Conservation (phyloP, 2,113 vertebrate species). For the Phrynosoma blainvillii region DNA sequence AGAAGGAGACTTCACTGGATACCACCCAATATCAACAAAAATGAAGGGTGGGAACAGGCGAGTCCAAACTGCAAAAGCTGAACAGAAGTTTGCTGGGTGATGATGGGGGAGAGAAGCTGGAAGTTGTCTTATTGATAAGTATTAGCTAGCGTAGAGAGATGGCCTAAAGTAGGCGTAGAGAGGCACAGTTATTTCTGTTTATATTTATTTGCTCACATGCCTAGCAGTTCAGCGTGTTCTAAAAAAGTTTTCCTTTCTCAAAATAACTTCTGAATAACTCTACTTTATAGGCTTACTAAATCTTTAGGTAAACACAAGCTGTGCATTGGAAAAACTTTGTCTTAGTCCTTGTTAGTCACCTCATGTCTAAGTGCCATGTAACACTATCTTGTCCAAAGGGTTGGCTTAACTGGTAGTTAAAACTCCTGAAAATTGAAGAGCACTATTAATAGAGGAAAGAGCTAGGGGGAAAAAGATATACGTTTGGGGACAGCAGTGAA, state of each 20-base stretch:
- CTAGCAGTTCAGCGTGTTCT: background rate
- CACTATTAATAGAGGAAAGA: background rate
- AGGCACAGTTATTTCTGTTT: background rate
- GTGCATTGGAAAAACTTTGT: background rate
- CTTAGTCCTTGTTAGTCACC: background rate
- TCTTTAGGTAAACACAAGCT: background rate
- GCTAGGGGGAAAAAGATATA: background rate
- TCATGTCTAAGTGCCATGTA: background rate
- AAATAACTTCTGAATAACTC: background rate
- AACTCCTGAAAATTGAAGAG: background rate
- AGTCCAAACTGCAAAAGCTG: no score
- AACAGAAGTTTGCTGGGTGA: no score
- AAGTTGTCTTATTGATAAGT: background rate
- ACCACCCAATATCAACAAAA: no score
- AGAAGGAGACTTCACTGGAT: no score
- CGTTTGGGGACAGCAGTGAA: background rate
- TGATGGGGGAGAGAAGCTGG: background rate
- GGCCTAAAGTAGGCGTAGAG: background rate
- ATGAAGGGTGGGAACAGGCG: no score
- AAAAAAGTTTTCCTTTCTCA: background rate
- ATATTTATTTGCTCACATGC: background rate
- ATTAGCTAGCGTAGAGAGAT: background rate
- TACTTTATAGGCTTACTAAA: background rate
- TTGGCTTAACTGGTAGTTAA: background rate
- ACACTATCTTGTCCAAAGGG: background rate